phyloP scores from a whole-genome alignment of 2,888 invertebrate genomes.

The Ormyrus nitidulus region DNA sequence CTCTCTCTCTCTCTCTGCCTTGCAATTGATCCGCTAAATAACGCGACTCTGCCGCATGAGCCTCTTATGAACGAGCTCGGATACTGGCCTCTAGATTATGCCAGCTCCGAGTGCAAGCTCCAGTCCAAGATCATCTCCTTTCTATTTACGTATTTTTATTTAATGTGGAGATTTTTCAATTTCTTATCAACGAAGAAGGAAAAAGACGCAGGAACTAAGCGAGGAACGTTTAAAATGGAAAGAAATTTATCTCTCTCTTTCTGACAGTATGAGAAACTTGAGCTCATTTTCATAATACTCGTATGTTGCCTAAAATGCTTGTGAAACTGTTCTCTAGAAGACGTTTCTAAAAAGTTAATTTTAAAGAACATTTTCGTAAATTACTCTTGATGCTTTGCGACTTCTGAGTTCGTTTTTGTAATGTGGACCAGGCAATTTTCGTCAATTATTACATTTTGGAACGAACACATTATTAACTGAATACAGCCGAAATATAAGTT shows the following conservation, averaged over 20 bases:
- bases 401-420: slow-evolving; percentile 19
- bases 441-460: slow-evolving; percentile 19
- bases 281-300: slow-evolving; percentile 44
- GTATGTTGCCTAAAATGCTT: slow-evolving; percentile 38
- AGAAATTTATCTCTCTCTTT: too few species aligned
- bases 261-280: not conserved
- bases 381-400: not conserved
- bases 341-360: slow-evolving; percentile 49
- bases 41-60: slow-evolving; percentile 41
- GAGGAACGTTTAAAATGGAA: too few species aligned
- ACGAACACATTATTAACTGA: slow-evolving; percentile 33
- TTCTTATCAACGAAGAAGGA: too few species aligned
- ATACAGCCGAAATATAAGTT: not conserved
- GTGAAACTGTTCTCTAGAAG: slow-evolving; percentile 12
- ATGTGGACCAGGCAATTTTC: slow-evolving; percentile 14
- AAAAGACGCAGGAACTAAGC: too few species aligned
- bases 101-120: too few species aligned
- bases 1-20: not conserved
- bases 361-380: not conserved
- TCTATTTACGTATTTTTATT: too few species aligned
- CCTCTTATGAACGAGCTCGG: slow-evolving; percentile 30
- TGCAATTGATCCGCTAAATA: slow-evolving; percentile 54
- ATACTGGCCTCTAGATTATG: too few species aligned
- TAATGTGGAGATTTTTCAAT: too few species aligned
- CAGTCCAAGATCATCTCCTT: too few species aligned